Conservation (phyloP, 37 sponge, comb jelly and placozoan species). For the Dysidea cf. avara region DNA sequence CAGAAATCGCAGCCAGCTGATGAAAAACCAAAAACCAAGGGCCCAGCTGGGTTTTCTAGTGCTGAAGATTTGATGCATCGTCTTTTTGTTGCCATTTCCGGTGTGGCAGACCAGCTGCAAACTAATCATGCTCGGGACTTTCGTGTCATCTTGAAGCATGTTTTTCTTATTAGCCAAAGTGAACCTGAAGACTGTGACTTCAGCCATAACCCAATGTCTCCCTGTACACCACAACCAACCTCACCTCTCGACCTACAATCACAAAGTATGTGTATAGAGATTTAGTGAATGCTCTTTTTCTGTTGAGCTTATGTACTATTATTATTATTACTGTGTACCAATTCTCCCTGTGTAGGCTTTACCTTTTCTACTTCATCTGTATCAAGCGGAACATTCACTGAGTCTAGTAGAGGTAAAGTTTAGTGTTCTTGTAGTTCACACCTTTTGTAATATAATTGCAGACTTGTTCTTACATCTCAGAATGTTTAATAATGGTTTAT, state of each 20-base stretch:
- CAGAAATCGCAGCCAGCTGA: no score
- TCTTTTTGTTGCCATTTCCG: slow-evolving; percentile 77
- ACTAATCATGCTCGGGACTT: slow-evolving; percentile 74
- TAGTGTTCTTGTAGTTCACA: no score
- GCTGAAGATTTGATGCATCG: slow-evolving; percentile 68
- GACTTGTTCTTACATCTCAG: no score
- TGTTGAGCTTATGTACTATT: neutral
- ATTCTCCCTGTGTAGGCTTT: no score
- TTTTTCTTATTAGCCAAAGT: slow-evolving; percentile 59
- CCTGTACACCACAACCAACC: slow-evolving; percentile 31
- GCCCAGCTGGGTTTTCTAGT: slow-evolving; percentile 52
- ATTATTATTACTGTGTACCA: neutral
- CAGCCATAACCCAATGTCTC: neutral
- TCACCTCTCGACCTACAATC: slow-evolving; percentile 26
- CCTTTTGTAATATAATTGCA: no score
- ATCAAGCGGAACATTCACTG: no score
- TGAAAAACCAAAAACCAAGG: no score
- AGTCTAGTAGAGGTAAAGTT: no score
- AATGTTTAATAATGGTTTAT: no score
- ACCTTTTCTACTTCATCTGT: no score
- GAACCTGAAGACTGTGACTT: slow-evolving; percentile 19
- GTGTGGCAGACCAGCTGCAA: slow-evolving; percentile 86
- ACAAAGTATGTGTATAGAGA: slow-evolving; percentile 9
- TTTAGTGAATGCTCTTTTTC: neutral
- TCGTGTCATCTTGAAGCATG: slow-evolving; percentile 70